phyloP scores from a whole-genome alignment of 2,888 invertebrate genomes.

The Alloscopus bannaensis region DNA sequence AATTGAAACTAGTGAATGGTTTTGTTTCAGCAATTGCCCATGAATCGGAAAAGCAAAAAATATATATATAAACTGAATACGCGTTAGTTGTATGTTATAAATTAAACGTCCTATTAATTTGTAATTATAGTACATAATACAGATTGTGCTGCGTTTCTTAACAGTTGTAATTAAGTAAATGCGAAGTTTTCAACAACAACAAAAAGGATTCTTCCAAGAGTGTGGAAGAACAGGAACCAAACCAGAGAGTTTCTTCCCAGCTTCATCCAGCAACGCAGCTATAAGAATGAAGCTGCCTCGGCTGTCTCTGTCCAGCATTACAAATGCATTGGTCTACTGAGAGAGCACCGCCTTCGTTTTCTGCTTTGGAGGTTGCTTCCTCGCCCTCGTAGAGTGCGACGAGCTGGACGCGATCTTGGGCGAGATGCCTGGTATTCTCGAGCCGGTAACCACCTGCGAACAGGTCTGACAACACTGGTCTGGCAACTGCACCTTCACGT shows the following conservation, averaged over 20 bases:
- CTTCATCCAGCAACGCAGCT: too few relatives aligned
- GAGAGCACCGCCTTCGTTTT: conserved; percentile 64
- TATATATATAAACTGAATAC: too few relatives aligned
- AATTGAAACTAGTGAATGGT: too few relatives aligned
- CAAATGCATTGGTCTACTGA: conserved; percentile 51
- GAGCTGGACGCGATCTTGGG: conserved; percentile 42
- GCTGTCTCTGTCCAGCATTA: not conserved
- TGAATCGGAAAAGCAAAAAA: too few relatives aligned
- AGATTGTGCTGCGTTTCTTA: conserved; percentile 12
- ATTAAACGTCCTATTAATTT: too few relatives aligned
- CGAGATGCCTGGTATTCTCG: conserved; percentile 54
- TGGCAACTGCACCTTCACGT: conserved; percentile 76
- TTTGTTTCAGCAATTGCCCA: too few relatives aligned
- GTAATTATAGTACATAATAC: conserved; percentile 24
- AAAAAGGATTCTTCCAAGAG: too few relatives aligned
- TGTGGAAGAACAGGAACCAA: conserved; percentile 1
- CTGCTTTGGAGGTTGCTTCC: conserved; percentile 69
- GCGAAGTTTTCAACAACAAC: conserved; percentile 49
- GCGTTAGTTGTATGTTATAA: too few relatives aligned
- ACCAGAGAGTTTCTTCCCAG: too few relatives aligned
- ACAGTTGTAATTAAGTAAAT: conserved; percentile 48
- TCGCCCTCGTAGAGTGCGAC: conserved; percentile 60
- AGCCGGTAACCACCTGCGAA: too few relatives aligned
- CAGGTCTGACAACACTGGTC: conserved; percentile 75
- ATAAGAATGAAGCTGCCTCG: too few relatives aligned